phyloP scores from a whole-genome alignment of 2,797 vertebrate species.

The Rhynchotus rufescens region DNA sequence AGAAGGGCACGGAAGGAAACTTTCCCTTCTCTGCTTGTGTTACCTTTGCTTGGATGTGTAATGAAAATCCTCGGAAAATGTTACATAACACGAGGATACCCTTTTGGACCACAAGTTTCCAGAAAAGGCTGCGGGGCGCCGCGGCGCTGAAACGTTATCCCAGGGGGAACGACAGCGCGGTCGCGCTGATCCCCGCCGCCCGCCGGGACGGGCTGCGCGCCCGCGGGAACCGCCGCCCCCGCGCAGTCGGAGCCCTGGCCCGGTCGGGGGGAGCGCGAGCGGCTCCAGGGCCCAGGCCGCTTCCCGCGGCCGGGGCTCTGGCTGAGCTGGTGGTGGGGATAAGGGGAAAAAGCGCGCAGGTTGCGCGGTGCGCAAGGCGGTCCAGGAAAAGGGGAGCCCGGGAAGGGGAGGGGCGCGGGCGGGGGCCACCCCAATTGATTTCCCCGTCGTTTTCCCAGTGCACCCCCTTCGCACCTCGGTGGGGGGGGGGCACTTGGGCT shows the following conservation, averaged over 20 bases:
- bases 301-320: no score
- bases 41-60: constrained; percentile 56
- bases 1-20: constrained; percentile 60
- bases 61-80: constrained; percentile 73
- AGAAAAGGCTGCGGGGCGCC: constrained; percentile 34
- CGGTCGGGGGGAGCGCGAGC: neutral
- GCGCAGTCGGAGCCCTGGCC: neutral
- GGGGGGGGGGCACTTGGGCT: neutral
- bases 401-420: no score
- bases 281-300: no score
- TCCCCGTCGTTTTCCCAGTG: neutral
- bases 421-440: neutral
- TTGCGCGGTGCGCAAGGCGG: no score
- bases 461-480: neutral
- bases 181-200: neutral
- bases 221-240: neutral
- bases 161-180: neutral
- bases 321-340: no score
- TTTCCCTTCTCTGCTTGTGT: constrained; percentile 56
- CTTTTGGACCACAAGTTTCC: constrained; percentile 60
- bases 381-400: no score
- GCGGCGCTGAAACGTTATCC: neutral
- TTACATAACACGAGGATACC: constrained; percentile 64
- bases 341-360: no score
- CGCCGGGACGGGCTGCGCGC: neutral